Base-by-base conservation (phyloP, 2,888 invertebrate species). In the Cheilosia grossa region DNA sequence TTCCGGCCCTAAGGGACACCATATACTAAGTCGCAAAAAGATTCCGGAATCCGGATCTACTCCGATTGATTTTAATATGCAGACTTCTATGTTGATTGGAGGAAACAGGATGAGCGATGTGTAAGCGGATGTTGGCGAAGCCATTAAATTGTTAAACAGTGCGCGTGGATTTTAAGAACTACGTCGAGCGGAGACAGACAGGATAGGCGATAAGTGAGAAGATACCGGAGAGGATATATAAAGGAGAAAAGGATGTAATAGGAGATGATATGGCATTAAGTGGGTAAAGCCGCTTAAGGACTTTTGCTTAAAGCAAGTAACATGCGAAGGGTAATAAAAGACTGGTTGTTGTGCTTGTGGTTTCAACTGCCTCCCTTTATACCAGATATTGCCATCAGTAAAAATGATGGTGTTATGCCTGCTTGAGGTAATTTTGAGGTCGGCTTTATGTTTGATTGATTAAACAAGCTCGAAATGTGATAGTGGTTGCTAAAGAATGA, bases 261-360 rank as follows among this genome's bases (percentile, higher is more conserved):
- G 83, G 83, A 83, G 83, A 79, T 83, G 79, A 80, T n/a, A n/a
- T 80, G 70, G 80, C 64, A 83, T 83, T 80, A 83, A 83, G 83
- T 83, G 80, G 69, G 80, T 80, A 83, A 83, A 83, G 80, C 83
- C 80, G 74, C 83, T 83, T 83, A 83, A 74, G 83, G 79, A 58
- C 44, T 79, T 79, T 75, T 66, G 64, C 70, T 75, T 83, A 70
- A 74, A 83, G 74, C 63, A 75, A 66, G 80, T 58, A 59, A 75
- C 54, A 73, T 78, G 74, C 75, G 83, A 83, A 74, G 64, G 70
- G 80, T 83, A 83, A 80, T 83, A 83, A 80, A 63, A 69, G 54
- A 56, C 69, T 78, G 83, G 54, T 69, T 78, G 83, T 61, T 70
- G 83, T 74, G 44, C 69, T 75, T 66, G 79, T 80, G 83, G 80